Percentiles rank a stretch among this genome's conserved stretches.
Evolutionary conservation across 2,113 vertebrate species (phyloP).

Genomic region (Osmerus mordax): DNA sequence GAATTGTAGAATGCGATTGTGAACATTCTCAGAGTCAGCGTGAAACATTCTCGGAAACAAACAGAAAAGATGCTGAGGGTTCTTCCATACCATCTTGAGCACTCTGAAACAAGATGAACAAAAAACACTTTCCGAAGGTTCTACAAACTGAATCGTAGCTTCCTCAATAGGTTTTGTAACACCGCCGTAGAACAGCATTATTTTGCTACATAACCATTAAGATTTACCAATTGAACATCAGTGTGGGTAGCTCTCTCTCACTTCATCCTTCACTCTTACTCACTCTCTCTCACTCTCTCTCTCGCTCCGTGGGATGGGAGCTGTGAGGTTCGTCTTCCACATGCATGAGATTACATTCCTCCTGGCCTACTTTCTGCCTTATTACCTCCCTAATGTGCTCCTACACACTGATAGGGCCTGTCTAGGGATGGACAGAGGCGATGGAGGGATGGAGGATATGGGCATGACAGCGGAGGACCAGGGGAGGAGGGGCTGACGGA

Average conservation of each 20-base stretch:
- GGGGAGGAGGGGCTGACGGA: background rate
- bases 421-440: background rate
- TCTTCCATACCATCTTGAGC: no score
- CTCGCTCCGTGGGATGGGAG: background rate
- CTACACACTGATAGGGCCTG: background rate
- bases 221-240: background rate
- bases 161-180: no score
- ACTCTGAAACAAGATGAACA: no score
- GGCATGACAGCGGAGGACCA: background rate
- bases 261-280: background rate
- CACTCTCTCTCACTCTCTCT: background rate
- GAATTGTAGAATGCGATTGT: no score
- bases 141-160: no score
- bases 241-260: background rate
- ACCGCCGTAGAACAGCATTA: no score
- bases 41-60: no score
- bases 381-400: background rate
- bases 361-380: background rate
- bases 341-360: background rate
- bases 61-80: no score
- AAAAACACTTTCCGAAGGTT: no score
- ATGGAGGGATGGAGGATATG: background rate
- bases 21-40: no score
- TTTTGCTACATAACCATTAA: no score
- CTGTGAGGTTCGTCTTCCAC: background rate